Evolutionary conservation across 2,113 vertebrate species (phyloP), one percentile per base, ranked within the genome.

Genomic region (Percopsis transmontana): DNA sequence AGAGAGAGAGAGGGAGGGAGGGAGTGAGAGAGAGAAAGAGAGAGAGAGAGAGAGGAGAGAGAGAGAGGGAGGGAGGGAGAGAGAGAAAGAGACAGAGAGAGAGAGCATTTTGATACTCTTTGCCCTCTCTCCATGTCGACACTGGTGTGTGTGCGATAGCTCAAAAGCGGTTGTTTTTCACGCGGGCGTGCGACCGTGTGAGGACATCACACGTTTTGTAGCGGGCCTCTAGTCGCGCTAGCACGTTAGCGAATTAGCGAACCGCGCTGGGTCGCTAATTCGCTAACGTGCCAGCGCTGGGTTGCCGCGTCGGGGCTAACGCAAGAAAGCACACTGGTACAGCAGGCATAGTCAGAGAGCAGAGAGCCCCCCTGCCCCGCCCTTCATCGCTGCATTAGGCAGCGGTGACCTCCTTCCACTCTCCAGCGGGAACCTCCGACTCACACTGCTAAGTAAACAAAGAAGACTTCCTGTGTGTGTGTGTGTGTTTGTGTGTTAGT

Each of bases 391-490:
- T n/a, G n/a, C n/a, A n/a, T n/a, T 23, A 11, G 55, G 65, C 58
- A 59, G 61, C 57, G 39, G 56, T 62, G 48, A 50, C 33, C 16
- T 20, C 45, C 15, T 58, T 21, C 18, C 2, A 8, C 12, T 14
- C 24, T 44, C 33, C 15, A 24, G 48, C 53, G 54, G 16, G 50
- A 14, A 19, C 27, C 44, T 18, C 8, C 42, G 11, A 52, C 39
- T 60, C 21, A 18, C 7, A 47, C 52, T 62, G 39, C 33, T 63
- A 51, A 52, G 42, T 56, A 55, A 47, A 23, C 20, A 33, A 48
- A 66, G 20, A 39, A 11, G 24, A n/a, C n/a, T n/a, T n/a, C n/a
- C n/a, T 44, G 23, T 60, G 38, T 51, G 40, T 56, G 33, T 2
- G 14, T 40, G 45, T 5, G 51, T 12, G 54, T 54, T 27, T 44